A percentile compares a stretch with the other conserved stretches of the same genome.
Conservation (phyloP, 2,888 invertebrate species). For the Seira ritae region DNA sequence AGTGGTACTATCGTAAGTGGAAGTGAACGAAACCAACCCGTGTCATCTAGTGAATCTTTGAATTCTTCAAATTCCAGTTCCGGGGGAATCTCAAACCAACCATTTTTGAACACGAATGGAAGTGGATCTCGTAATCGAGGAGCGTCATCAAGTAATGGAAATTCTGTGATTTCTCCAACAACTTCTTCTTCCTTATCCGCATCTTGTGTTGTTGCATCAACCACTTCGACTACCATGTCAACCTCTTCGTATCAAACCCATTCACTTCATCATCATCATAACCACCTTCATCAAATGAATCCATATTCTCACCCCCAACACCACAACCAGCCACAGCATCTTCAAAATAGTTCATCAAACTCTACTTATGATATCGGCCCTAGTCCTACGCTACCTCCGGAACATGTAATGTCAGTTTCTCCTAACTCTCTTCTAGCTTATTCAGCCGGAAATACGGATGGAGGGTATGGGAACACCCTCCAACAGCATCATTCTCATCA, state of each 20-base stretch:
- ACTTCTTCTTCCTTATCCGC: conserved; percentile 40
- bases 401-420: conserved; percentile 68
- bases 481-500: conserved; percentile 72
- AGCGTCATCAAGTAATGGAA: conserved; percentile 26
- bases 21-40: conserved; percentile 39
- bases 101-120: conserved; percentile 26
- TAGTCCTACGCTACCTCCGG: conserved; percentile 68
- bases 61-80: conserved; percentile 33
- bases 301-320: conserved; percentile 70
- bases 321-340: conserved; percentile 55
- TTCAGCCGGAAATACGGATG: conserved; percentile 39
- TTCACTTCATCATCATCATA: conserved; percentile 75
- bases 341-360: conserved; percentile 71
- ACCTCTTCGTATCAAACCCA: conserved; percentile 57
- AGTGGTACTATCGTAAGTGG: conserved; percentile 31
- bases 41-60: conserved; percentile 35
- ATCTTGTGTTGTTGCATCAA: conserved; percentile 18
- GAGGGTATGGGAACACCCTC: conserved; percentile 48
- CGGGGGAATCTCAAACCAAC: conserved; percentile 49
- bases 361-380: conserved; percentile 68
- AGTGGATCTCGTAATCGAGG: conserved; percentile 47
- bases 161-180: conserved; percentile 45
- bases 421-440: conserved; percentile 65
- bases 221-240: conserved; percentile 73
- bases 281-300: conserved; percentile 66